phyloP scores from a whole-genome alignment of 2,113 vertebrate species.

The Microtus montanus region DNA sequence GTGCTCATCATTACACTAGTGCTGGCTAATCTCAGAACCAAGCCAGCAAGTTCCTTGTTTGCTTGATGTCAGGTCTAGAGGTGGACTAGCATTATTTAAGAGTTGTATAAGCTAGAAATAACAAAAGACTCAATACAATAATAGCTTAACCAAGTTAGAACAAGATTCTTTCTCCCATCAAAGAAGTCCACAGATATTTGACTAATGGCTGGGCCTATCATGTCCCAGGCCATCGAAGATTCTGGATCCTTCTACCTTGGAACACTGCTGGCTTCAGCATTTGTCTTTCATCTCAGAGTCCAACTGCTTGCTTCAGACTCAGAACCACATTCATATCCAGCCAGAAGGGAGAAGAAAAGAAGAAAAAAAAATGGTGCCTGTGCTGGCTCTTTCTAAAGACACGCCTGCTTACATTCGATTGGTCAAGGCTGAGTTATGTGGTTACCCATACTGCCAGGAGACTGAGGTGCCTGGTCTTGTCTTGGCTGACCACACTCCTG shows the following conservation, averaged over 20 bases:
- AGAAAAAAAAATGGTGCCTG: neutral
- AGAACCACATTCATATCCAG: neutral
- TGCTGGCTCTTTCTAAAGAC: neutral
- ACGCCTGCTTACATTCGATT: neutral
- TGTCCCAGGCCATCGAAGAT: neutral
- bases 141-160: neutral
- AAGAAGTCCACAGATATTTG: neutral
- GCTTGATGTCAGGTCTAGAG: neutral
- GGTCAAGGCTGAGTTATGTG: neutral
- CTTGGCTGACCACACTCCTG: neutral
- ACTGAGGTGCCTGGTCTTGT: neutral
- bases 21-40: neutral
- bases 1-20: neutral
- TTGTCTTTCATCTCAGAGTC: neutral
- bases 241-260: neutral
- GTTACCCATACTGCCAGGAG: neutral
- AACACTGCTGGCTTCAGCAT: neutral
- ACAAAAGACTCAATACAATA: neutral
- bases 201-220: neutral
- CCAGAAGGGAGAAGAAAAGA: neutral
- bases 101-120: neutral
- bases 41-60: neutral
- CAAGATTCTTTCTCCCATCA: neutral
- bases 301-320: neutral
- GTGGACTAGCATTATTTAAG: neutral